Conservation (phyloP, 2,888 invertebrate species). For the Bimastos eiseni region DNA sequence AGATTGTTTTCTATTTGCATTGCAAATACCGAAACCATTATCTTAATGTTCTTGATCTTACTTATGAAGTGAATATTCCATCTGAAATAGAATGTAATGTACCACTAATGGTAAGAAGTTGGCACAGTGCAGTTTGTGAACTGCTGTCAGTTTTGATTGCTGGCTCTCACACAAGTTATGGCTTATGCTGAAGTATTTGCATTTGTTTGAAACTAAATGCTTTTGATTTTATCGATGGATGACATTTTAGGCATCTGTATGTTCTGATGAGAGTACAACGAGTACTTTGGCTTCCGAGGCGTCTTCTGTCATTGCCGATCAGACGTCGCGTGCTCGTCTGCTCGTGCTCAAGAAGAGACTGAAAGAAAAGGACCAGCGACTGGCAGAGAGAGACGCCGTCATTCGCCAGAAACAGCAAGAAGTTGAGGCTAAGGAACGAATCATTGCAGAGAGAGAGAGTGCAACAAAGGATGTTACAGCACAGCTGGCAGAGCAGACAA, state of each 20-base stretch:
- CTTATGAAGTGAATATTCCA: background rate
- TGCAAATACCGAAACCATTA: background rate
- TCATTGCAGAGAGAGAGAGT: slow-evolving; percentile 52
- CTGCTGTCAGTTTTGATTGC: background rate
- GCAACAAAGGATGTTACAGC: background rate
- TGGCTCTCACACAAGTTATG: background rate
- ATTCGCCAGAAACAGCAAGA: slow-evolving; percentile 32
- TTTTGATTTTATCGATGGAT: background rate
- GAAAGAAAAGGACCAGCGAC: slow-evolving; percentile 47
- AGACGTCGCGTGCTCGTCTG: slow-evolving; percentile 53
- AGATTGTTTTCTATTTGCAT: background rate
- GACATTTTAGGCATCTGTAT: slow-evolving; percentile 40
- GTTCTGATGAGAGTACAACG: slow-evolving; percentile 41
- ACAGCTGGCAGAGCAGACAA: slow-evolving; percentile 26
- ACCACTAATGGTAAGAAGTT: background rate
- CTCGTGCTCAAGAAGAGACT: slow-evolving; percentile 58
- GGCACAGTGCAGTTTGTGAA: no score
- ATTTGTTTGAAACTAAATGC: background rate
- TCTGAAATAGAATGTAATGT: background rate
- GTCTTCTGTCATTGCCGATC: slow-evolving; percentile 37
- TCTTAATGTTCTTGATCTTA: background rate
- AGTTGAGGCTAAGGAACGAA: slow-evolving; percentile 44
- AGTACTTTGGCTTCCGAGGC: slow-evolving; percentile 40
- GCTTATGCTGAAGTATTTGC: background rate
- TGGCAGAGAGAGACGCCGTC: slow-evolving; percentile 49